Base-by-base conservation (phyloP, 2,888 invertebrate genomes). In the Alloscopus bannaensis region DNA sequence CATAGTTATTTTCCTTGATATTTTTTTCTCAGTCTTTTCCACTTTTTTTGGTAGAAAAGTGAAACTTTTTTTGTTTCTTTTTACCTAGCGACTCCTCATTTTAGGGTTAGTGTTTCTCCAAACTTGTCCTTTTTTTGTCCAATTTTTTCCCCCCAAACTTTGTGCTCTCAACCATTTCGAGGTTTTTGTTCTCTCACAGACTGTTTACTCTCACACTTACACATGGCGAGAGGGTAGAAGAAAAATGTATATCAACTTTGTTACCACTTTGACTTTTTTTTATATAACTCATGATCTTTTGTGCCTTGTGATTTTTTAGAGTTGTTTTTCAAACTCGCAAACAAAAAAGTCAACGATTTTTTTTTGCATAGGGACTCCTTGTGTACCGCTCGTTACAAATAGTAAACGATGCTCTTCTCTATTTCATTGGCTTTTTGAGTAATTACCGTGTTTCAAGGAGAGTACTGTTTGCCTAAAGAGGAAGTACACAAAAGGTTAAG, bases 51-150 rank as follows among this genome's bases (percentile, higher is more conserved):
- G 31, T 3, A 31, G 20, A 16, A 36, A 60, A 60, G 16, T 11
- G 40, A 62, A 62, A 62, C n/a, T 26, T 36, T 26, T 55, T 24
- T n/a, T 28, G 18, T 24, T 36, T 52, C 31, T 8, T 29, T 18
- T 13, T 45, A 45, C 20, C 20, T 47, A 28, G 29, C 29, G 29
- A 59, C 31, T 59, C 59, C n/a, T 59, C 59, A 59, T 59, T 59
- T 59, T 31, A 31, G 59, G 16, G 59, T 29, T 31, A 59, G 18
- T 29, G 13, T 59, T 59, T 57, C 11, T 55, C 11, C 20, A 59
- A 59, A 59, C 16, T 59, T 59, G 59, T 59, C 59, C 59, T 31
- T 59, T 31, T 59, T 59, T 28, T 55, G 28, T 55, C 28, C 55
- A 2, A 59, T 18, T 29, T 31, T 31, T 59, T 31, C 31, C 18